These are phyloP conservation scores for Cyanoderma ruficeps DNA, from an alignment of 2,113 vertebrate species.

Conservation along the genomic window DNA sequence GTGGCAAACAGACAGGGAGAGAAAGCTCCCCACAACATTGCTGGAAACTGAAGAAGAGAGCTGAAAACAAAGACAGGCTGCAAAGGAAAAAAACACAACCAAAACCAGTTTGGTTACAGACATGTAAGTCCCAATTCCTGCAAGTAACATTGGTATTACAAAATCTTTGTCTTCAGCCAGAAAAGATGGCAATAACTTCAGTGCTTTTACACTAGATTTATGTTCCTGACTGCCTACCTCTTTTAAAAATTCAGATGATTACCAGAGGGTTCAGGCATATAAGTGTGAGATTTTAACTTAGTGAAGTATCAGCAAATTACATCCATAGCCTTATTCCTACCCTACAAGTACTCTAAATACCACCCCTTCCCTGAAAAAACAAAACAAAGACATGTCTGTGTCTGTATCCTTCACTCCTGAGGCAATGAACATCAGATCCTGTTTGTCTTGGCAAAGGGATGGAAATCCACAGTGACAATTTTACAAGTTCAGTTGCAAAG, in stretches of 20 bases:
- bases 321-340: not conserved
- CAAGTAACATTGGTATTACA: not conserved
- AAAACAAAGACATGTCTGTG: not conserved
- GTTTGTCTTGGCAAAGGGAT: not conserved
- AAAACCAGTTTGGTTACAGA: not conserved
- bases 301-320: not conserved
- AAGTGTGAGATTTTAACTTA: not conserved
- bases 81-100: not conserved
- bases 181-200: not conserved
- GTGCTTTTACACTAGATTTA: not conserved
- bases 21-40: constrained; percentile 83
- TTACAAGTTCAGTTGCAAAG: not conserved
- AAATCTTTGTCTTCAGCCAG: not conserved
- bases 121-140: not conserved
- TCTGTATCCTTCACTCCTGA: not conserved
- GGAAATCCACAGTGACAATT: not conserved
- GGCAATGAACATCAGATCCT: not conserved
- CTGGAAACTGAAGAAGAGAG: constrained; percentile 82
- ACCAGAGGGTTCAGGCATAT: not conserved
- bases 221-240: not conserved
- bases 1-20: constrained; percentile 81
- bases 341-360: not conserved
- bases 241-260: not conserved
- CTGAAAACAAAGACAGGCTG: constrained; percentile 83
- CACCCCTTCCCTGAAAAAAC: not conserved